These are phyloP conservation scores for Hoplostethus atlanticus DNA, from an alignment of 2,797 vertebrate species.

Conservation along the genomic window DNA sequence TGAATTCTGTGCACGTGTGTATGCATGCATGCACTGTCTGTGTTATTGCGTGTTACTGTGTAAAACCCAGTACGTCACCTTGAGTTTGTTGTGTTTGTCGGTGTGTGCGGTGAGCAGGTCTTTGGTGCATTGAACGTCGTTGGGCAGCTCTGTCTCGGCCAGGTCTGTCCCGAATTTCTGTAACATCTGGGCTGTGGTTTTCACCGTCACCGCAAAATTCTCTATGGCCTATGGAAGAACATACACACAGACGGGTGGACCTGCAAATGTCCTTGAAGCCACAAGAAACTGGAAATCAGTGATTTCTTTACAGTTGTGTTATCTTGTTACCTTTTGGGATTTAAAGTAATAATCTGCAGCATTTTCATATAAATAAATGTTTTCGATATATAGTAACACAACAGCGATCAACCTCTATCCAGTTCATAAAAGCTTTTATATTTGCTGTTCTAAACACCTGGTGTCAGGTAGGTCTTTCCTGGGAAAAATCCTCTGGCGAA, in stretches of 20 bases:
- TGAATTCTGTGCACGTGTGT: too few relatives aligned
- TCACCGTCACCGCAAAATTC: constrained; percentile 95
- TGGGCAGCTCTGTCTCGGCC: constrained; percentile 92
- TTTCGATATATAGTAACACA: too few relatives aligned
- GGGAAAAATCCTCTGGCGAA: too few relatives aligned
- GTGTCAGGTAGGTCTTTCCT: too few relatives aligned
- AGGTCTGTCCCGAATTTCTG: constrained; percentile 91
- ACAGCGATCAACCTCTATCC: too few relatives aligned
- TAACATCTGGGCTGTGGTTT: constrained; percentile 93
- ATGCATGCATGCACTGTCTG: too few relatives aligned
- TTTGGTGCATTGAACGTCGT: constrained; percentile 90
- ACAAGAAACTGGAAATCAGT: background rate
- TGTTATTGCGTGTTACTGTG: background rate
- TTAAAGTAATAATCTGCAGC: too few relatives aligned
- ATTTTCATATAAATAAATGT: too few relatives aligned
- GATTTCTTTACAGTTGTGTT: too few relatives aligned
- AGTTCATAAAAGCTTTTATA: too few relatives aligned
- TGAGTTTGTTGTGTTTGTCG: constrained; percentile 88
- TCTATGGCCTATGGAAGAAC: constrained; percentile 89
- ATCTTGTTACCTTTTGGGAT: too few relatives aligned
- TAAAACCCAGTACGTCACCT: constrained; percentile 77
- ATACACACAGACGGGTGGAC: background rate
- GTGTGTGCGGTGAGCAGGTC: constrained; percentile 89
- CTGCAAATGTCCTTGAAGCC: background rate
- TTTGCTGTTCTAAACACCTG: too few relatives aligned